Evolutionary conservation across 2,113 vertebrate species (phyloP).

Genomic region (Chloebia gouldiae): DNA sequence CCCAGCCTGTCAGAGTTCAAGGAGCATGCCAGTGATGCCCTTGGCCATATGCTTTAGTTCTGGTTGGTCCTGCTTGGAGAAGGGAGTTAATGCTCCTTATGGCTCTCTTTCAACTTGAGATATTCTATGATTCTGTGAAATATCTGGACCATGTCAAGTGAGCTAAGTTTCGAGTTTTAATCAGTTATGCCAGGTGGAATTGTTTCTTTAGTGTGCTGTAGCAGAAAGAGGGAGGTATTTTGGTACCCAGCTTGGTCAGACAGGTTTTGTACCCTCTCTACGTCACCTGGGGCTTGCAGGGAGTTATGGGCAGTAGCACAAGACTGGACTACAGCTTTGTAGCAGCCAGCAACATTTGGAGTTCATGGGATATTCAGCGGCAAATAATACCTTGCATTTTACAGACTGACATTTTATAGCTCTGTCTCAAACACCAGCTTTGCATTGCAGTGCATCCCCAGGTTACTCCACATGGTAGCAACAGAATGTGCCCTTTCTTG

Average conservation of each 20-base stretch:
- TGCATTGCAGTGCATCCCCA: neutral
- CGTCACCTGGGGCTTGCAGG: neutral
- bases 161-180: neutral
- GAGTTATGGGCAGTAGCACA: neutral
- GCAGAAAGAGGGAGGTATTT: neutral
- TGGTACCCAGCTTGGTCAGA: neutral
- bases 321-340: neutral
- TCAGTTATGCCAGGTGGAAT: neutral
- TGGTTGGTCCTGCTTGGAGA: neutral
- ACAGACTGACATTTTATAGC: neutral
- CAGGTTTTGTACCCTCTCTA: accelerated
- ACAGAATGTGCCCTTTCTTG: neutral
- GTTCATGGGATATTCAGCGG: neutral
- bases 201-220: neutral
- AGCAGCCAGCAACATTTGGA: neutral
- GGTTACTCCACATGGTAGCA: neutral
- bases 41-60: neutral
- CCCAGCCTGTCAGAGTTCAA: neutral
- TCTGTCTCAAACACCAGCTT: neutral
- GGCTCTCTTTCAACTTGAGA: neutral
- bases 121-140: neutral
- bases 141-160: neutral
- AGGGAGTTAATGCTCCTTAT: neutral
- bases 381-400: neutral
- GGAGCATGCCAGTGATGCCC: neutral